A percentile compares a stretch with the other conserved stretches of the same genome.
phyloP scores from a whole-genome alignment of 2,797 vertebrate species.

The Falco peregrinus region DNA sequence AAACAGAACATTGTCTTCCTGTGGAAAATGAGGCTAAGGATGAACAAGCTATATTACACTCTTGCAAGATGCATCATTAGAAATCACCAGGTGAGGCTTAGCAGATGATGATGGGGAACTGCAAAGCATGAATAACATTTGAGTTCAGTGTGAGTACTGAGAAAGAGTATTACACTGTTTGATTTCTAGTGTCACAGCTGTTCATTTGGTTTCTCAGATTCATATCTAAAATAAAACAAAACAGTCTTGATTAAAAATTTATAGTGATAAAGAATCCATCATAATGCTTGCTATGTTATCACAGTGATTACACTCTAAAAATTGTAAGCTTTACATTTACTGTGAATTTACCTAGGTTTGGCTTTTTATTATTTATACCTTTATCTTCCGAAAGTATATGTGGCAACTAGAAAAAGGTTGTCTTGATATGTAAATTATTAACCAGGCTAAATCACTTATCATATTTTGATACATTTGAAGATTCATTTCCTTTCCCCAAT shows the following conservation, averaged over 20 bases:
- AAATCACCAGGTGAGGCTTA: slow-evolving; percentile 34
- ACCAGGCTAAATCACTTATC: slow-evolving; percentile 60
- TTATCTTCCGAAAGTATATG: neutral
- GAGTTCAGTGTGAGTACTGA: neutral
- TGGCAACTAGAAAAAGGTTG: slow-evolving; percentile 17
- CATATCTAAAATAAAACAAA: neutral
- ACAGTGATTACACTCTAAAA: neutral
- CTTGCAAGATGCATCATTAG: neutral
- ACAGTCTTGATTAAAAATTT: neutral
- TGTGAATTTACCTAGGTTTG: neutral
- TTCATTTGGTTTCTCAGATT: neutral
- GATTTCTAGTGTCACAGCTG: neutral
- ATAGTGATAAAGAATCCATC: neutral
- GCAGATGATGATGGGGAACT: neutral
- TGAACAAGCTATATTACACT: neutral
- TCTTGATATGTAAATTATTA: slow-evolving; percentile 62
- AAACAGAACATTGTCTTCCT: neutral
- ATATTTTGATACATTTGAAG: slow-evolving; percentile 15
- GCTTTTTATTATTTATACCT: neutral
- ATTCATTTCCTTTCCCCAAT: slow-evolving; percentile 44
- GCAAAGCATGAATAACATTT: neutral
- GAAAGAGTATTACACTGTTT: neutral
- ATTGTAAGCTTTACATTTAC: neutral
- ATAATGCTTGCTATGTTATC: neutral
- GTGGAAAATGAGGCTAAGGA: neutral